Evolutionary conservation across 2,888 invertebrate genomes (phyloP).

Genomic region (Eilema sororculum): DNA sequence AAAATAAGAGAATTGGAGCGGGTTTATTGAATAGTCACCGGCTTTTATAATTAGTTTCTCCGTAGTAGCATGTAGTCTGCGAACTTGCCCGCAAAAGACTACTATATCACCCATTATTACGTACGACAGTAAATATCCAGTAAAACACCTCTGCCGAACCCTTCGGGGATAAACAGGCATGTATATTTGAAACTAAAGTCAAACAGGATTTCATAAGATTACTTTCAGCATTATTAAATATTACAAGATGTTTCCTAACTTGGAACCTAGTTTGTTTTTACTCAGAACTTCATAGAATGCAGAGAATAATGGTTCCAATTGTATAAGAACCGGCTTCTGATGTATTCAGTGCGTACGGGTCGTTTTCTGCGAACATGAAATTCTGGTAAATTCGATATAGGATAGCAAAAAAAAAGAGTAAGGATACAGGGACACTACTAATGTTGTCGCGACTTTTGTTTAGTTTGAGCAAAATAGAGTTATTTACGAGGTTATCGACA

Average conservation of each 20-base stretch:
- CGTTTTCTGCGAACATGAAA: not conserved
- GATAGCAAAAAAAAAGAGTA: too few relatives aligned
- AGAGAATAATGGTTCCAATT: not conserved
- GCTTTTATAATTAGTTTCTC: not conserved
- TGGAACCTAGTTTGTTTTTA: too few relatives aligned
- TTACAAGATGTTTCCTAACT: too few relatives aligned
- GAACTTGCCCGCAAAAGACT: not conserved
- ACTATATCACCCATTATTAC: not conserved
- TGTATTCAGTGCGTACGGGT: not conserved
- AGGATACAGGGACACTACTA: too few relatives aligned
- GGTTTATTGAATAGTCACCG: not conserved
- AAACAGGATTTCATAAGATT: not conserved
- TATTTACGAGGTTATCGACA: too few relatives aligned
- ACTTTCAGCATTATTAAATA: too few relatives aligned
- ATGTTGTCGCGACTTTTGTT: too few relatives aligned
- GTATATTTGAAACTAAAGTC: not conserved
- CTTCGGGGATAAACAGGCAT: not conserved
- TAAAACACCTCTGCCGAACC: not conserved
- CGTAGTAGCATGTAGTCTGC: not conserved
- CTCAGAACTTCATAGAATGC: too few relatives aligned
- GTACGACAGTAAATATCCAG: not conserved
- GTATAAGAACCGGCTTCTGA: not conserved
- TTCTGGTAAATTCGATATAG: not conserved
- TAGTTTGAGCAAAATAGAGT: too few relatives aligned
- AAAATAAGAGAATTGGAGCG: not conserved